These are phyloP conservation scores for Myotis planiceps DNA, from an alignment of 2,797 vertebrate genomes.

Conservation along the genomic window DNA sequence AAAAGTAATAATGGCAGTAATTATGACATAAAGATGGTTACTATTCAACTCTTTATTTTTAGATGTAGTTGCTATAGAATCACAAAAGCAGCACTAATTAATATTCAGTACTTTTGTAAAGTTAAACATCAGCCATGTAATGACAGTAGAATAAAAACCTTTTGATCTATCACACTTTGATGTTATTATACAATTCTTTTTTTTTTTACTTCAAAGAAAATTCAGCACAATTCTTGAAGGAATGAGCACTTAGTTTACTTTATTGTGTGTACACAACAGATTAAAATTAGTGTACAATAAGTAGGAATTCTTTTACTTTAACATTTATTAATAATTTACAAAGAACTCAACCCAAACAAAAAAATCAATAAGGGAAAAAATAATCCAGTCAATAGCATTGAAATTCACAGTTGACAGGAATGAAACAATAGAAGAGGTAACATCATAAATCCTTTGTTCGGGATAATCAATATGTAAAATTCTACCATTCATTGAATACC, in stretches of 20 bases:
- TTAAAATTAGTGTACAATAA: slow-evolving; percentile 44
- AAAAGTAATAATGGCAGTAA: not conserved
- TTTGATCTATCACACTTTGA: slow-evolving; percentile 46
- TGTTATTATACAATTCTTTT: slow-evolving; percentile 3
- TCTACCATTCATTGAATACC: not conserved
- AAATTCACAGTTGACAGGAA: slow-evolving; percentile 17
- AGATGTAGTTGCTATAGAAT: not conserved
- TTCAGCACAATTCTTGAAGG: not conserved
- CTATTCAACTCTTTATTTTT: not conserved
- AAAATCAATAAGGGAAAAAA: not conserved
- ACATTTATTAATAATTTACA: slow-evolving; percentile 9
- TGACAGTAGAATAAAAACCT: slow-evolving; percentile 33
- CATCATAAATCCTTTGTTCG: not conserved
- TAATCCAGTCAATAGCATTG: not conserved
- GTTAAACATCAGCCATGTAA: not conserved
- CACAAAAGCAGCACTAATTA: not conserved
- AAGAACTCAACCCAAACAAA: slow-evolving; percentile 14
- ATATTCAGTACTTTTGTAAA: slow-evolving; percentile 42
- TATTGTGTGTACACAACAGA: not conserved
- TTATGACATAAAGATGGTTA: not conserved
- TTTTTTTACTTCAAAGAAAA: slow-evolving; percentile 34
- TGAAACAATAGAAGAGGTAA: not conserved
- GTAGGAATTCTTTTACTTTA: not conserved
- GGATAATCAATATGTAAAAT: not conserved
- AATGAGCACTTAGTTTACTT: not conserved